These are phyloP conservation scores for Xenopus laevis DNA, from an alignment of 2,113 vertebrate species.

Conservation along the genomic window DNA sequence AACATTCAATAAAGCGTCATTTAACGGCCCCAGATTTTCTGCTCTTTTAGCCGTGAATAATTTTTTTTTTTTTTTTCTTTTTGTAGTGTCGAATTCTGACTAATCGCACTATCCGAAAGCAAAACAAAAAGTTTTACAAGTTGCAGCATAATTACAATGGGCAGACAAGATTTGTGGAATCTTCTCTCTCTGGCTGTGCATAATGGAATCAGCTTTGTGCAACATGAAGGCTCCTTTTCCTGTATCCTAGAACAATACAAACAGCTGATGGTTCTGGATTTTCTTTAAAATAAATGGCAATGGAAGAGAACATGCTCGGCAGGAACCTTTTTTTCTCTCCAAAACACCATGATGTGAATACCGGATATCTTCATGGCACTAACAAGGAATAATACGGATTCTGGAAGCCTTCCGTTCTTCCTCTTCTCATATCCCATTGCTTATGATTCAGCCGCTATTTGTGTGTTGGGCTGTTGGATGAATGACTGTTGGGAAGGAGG, in stretches of 20 bases:
- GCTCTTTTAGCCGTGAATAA: neutral
- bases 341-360: neutral
- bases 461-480: no score
- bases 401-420: neutral
- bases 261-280: neutral
- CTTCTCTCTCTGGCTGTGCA: no score
- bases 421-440: no score
- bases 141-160: conserved; percentile 29
- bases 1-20: neutral
- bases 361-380: conserved; percentile 20
- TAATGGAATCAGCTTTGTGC: neutral
- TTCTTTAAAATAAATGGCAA: neutral
- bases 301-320: neutral
- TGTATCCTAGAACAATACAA: neutral
- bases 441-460: no score
- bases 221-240: neutral
- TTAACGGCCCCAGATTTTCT: neutral
- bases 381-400: neutral
- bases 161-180: neutral
- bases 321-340: no score
- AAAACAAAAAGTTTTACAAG: neutral
- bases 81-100: conserved; percentile 17
- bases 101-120: conserved; percentile 10
- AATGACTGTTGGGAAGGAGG: neutral
- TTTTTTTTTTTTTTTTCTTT: conserved; percentile 8